Conservation (phyloP, 2,113 vertebrate genomes). For the Haplotaxodon microlepis region DNA sequence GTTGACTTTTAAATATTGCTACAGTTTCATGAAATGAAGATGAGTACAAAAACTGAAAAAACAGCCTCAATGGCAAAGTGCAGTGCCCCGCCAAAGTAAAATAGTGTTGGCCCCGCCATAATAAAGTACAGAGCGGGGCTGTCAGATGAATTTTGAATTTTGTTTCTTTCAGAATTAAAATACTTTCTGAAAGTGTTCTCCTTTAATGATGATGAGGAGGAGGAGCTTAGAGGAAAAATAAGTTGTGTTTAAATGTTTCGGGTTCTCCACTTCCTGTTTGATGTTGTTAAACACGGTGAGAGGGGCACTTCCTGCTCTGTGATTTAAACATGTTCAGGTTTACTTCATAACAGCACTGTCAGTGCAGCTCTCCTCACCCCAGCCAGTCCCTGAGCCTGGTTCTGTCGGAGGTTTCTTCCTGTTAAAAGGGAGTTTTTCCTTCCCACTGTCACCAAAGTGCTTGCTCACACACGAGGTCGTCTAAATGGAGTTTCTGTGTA, state of each 20-base stretch:
- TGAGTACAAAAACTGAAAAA: background rate
- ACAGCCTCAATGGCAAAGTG: background rate
- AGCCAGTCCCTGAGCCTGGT: background rate
- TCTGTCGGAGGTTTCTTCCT: rapidly evolving
- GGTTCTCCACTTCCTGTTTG: background rate
- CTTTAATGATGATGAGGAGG: rapidly evolving
- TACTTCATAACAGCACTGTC: background rate
- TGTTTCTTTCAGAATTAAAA: background rate
- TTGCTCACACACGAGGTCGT: background rate
- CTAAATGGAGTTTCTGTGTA: background rate
- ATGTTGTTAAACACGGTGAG: background rate
- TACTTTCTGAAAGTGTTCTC: background rate
- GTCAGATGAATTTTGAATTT: background rate
- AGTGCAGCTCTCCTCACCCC: background rate
- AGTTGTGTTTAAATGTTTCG: background rate
- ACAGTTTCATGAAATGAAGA: background rate
- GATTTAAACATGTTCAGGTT: background rate
- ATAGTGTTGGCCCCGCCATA: background rate
- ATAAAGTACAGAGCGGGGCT: background rate
- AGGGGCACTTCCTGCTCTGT: background rate
- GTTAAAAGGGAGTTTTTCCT: background rate
- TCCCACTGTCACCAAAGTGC: background rate
- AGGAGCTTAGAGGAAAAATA: background rate
- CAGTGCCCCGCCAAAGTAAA: background rate
- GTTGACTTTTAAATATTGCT: background rate